Percentiles rank a stretch among this genome's conserved stretches.
Conservation (phyloP, 2,113 vertebrate species). For the Vanacampus margaritifer region DNA sequence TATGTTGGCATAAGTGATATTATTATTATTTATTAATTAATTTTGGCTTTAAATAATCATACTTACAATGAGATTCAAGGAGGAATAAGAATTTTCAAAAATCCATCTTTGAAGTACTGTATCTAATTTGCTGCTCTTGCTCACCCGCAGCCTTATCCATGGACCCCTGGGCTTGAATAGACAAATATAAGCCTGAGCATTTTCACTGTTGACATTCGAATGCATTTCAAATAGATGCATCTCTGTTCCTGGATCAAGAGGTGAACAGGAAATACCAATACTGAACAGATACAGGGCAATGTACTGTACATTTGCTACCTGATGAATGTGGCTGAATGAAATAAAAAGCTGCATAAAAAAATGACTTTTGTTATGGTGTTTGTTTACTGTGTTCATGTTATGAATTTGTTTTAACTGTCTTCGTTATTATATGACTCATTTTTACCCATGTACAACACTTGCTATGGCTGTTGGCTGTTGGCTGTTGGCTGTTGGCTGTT, state of each 20-base stretch:
- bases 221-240: constrained; percentile 18
- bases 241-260: neutral
- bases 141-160: neutral
- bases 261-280: constrained; percentile 6
- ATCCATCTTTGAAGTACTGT: neutral
- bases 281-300: constrained; percentile 17
- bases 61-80: neutral
- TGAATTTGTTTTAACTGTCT: no score
- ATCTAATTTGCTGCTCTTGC: neutral
- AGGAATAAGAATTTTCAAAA: neutral
- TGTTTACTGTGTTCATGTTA: no score
- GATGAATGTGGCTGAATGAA: constrained; percentile 4
- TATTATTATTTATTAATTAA: no score
- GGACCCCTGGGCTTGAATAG: neutral
- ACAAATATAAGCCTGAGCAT: neutral
- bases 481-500: no score
- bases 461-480: no score
- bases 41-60: no score
- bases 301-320: constrained; percentile 11
- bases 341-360: constrained; percentile 6
- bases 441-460: no score
- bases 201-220: constrained; percentile 16
- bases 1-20: no score
- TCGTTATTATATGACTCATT: no score
- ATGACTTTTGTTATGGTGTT: constrained; percentile 3